Evolutionary conservation across 2,797 vertebrate species (phyloP), one percentile per base, ranked within the genome.

Genomic region (Myiotriccus ornatus): DNA sequence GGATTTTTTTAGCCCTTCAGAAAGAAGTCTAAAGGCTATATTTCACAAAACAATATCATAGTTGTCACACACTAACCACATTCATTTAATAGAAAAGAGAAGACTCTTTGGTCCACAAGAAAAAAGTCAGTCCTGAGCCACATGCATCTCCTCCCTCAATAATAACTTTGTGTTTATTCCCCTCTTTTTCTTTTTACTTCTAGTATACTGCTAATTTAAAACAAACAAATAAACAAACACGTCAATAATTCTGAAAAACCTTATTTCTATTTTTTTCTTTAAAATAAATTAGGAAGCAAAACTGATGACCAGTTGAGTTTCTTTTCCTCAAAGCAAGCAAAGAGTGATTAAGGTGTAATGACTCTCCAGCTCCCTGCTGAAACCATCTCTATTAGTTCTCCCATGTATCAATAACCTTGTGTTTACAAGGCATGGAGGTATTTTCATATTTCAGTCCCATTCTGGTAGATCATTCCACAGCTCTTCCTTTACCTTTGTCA

Each of bases 31-130:
- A 77, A 88, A 64, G 76, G 78, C 65, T 93, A 2, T 93, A 95
- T 69, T 95, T 97, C 88, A 96, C 39, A 71, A 79, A 71, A 87
- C 63, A 85, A 63, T 69, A 76, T 34, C 80, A 71, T 6, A 81
- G 56, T 13, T 90, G 89, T 59, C 82, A 93, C 47, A 79, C 23
- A 44, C 63, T 73, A 83, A 84, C 77, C 47, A 55, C 19, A 74
- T 30, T 60, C n/a, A 55, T 76, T 63, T 71, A 59, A 90, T 23
- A 63, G 64, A 90, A 75, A 71, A 67, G 23, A 78, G 17, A 77
- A 49, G 39, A 65, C 30, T 52, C n/a, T 75, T 23, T 77, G 18
- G 44, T 68, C 44, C 43, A 32, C 50, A 73, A 89, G 59, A 34
- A 87, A 91, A 91, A 84, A 74, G 53, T 21, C 12, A 3, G 63